Percentiles rank a stretch among this genome's conserved stretches.
These are phyloP conservation scores for Hypselothyrea guttata DNA, from an alignment of 2,888 invertebrate species.

Conservation along the genomic window DNA sequence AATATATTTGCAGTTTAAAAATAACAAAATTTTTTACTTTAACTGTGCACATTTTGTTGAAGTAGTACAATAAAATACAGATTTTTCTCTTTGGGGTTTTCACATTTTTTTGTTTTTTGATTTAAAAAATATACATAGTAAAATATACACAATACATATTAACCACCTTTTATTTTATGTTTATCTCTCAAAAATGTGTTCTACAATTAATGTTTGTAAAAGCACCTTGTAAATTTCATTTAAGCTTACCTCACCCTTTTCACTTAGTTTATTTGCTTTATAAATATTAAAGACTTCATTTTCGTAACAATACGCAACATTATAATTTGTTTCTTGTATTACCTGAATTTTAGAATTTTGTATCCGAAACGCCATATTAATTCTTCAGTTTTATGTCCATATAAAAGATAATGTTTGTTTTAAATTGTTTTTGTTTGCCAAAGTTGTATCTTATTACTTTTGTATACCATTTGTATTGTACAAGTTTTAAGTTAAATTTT, in stretches of 20 bases:
- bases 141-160: constrained; percentile 22
- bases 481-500: constrained; percentile 28
- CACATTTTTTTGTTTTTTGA: constrained; percentile 8
- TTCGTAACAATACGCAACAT: constrained; percentile 75
- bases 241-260: constrained; percentile 43
- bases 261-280: constrained; percentile 27
- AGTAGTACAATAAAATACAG: constrained; percentile 70
- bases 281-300: constrained; percentile 61
- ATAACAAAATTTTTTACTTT: too few relatives aligned
- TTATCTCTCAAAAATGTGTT: constrained; percentile 45
- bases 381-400: constrained; percentile 35
- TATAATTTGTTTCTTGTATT: constrained; percentile 70
- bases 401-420: constrained; percentile 52
- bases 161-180: constrained; percentile 11
- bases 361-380: constrained; percentile 79
- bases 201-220: constrained; percentile 62
- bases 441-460: constrained; percentile 34
- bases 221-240: constrained; percentile 74
- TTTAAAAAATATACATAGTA: constrained; percentile 65
- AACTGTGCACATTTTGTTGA: constrained; percentile 28
- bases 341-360: constrained; percentile 83
- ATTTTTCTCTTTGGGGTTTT: constrained; percentile 19
- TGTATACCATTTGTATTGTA: constrained; percentile 40
- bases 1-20: too few relatives aligned
- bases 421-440: constrained; percentile 57